Evolutionary conservation across 2,888 invertebrate species (phyloP).

Genomic region (Sussaba pulchella): DNA sequence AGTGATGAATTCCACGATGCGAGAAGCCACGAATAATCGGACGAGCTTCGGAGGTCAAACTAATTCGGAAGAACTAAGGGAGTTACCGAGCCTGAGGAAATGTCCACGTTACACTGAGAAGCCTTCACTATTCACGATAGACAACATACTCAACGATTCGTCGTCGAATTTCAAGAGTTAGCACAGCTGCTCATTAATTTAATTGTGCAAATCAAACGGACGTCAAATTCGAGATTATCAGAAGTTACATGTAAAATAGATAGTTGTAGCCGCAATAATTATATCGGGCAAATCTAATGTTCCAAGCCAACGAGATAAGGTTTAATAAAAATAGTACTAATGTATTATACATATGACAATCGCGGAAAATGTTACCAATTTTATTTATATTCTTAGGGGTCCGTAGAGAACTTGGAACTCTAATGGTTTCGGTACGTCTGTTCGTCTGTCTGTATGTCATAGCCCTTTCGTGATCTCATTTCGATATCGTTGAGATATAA

Average conservation of each 20-base stretch:
- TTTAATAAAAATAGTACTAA: not conserved
- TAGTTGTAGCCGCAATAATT: no score
- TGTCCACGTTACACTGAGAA: slow-evolving; percentile 64
- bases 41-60: slow-evolving; percentile 20
- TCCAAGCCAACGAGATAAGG: not conserved
- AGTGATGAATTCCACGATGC: not conserved
- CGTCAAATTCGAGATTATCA: not conserved
- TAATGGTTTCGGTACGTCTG: no score
- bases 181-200: slow-evolving; percentile 2
- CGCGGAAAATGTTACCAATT: no score
- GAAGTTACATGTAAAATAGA: not conserved
- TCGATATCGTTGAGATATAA: no score
- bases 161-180: slow-evolving; percentile 66
- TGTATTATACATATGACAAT: no score
- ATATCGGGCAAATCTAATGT: no score
- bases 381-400: no score
- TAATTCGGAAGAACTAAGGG: slow-evolving; percentile 1
- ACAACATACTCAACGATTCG: slow-evolving; percentile 76
- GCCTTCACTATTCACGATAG: slow-evolving; percentile 78
- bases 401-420: no score
- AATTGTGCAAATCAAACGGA: not conserved
- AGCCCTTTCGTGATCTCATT: no score
- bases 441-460: no score
- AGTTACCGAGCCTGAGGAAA: slow-evolving; percentile 35
- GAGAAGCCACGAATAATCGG: slow-evolving; percentile 27